Evolutionary conservation across 2,797 vertebrate species (phyloP).

Genomic region (Chaenodraco wilsoni): DNA sequence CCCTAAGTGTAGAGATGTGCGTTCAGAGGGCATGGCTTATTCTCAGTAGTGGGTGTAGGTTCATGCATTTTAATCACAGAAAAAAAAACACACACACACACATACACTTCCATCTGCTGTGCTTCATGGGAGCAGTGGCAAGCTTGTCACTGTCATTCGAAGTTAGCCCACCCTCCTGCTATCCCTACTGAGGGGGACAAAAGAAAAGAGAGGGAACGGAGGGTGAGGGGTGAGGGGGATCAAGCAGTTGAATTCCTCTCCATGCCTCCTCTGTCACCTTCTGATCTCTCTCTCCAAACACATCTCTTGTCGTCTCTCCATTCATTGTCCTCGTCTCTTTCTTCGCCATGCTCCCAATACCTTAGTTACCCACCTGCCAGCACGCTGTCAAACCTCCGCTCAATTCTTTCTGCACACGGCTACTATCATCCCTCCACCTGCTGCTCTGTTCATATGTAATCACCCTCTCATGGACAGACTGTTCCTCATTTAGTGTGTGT

Average conservation of each 20-base stretch:
- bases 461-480: background rate
- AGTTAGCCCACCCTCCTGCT: constrained; percentile 66
- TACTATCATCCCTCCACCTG: constrained; percentile 39
- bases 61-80: constrained; percentile 69
- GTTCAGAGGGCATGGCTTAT: constrained; percentile 6
- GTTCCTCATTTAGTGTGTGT: constrained; percentile 6
- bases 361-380: constrained; percentile 7
- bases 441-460: constrained; percentile 30
- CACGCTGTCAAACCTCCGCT: background rate
- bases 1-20: constrained; percentile 17
- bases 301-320: constrained; percentile 25
- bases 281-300: constrained; percentile 42
- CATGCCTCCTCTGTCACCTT: constrained; percentile 47
- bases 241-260: constrained; percentile 63
- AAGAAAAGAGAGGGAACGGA: constrained; percentile 44
- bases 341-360: constrained; percentile 7
- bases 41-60: constrained; percentile 4
- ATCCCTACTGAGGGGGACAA: constrained; percentile 59
- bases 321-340: constrained; percentile 32
- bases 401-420: constrained; percentile 4
- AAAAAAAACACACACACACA: constrained; percentile 5
- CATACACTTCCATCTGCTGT: constrained; percentile 65
- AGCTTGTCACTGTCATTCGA: constrained; percentile 77
- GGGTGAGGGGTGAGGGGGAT: background rate
- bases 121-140: constrained; percentile 65